Percentiles rank a stretch among this genome's conserved stretches.
phyloP scores from a whole-genome alignment of 2,797 vertebrate species.

The Betta splendens region DNA sequence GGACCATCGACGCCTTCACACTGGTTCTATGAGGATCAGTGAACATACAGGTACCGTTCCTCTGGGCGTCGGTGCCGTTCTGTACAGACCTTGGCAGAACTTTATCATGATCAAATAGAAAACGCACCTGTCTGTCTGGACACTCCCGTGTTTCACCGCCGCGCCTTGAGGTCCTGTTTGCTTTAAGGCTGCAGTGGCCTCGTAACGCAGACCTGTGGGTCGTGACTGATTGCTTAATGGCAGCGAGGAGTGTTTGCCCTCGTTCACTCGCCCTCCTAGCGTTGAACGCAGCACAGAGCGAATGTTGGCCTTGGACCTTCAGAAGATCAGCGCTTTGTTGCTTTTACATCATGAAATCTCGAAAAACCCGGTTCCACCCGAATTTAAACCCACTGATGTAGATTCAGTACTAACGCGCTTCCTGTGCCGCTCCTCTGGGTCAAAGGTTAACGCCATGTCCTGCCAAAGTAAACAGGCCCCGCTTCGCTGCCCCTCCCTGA shows the following conservation, averaged over 20 bases:
- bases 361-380: too few species aligned
- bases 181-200: background rate
- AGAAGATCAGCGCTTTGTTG: too few species aligned
- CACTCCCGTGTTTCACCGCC: conserved; percentile 26
- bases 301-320: background rate
- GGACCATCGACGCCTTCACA: too few species aligned
- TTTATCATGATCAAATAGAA: conserved; percentile 38
- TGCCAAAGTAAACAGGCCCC: conserved; percentile 53
- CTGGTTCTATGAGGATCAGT: too few species aligned
- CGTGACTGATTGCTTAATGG: background rate
- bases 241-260: conserved; percentile 35
- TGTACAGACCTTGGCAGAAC: background rate
- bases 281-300: background rate
- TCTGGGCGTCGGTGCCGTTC: background rate
- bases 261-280: conserved; percentile 9
- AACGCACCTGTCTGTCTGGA: conserved; percentile 2
- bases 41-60: too few species aligned
- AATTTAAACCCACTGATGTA: too few species aligned
- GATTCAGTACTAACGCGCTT: too few species aligned
- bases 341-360: too few species aligned
- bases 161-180: conserved; percentile 28
- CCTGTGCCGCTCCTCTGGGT: conserved; percentile 40
- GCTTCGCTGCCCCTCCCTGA: conserved; percentile 35
- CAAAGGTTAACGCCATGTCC: conserved; percentile 48
- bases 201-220: too few species aligned